A percentile compares a stretch with the other conserved stretches of the same genome.
Conservation (phyloP, 2,797 vertebrate species). For the Psittacula derbiana region DNA sequence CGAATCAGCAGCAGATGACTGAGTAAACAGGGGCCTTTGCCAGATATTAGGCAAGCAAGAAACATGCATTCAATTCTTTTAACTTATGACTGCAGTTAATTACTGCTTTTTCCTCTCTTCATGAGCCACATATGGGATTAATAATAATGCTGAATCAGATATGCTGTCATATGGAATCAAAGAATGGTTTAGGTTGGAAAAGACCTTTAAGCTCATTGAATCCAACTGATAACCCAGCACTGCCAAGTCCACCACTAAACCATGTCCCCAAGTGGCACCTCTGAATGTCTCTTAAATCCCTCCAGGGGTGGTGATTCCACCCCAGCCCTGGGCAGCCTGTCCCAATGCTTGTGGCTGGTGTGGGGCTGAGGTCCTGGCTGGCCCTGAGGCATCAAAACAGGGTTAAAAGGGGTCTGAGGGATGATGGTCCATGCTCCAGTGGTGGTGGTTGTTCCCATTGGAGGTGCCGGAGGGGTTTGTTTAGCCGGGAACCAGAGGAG, state of each 20-base stretch:
- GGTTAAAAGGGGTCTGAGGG: neutral
- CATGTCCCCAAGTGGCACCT: neutral
- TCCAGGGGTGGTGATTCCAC: neutral
- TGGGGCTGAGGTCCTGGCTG: neutral
- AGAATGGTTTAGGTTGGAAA: neutral
- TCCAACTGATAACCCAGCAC: neutral
- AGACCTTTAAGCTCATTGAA: neutral
- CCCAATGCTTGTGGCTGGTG: neutral
- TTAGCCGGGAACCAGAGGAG: neutral
- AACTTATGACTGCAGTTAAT: constrained; percentile 37
- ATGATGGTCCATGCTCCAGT: neutral
- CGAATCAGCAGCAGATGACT: neutral
- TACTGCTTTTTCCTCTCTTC: constrained; percentile 50
- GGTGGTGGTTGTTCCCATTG: fast-evolving
- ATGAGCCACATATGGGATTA: constrained; percentile 62
- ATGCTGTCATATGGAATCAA: neutral
- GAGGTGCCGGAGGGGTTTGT: neutral
- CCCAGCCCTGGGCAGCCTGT: neutral
- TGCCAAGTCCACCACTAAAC: neutral
- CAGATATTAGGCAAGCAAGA: constrained; percentile 39
- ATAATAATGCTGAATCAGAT: constrained; percentile 45
- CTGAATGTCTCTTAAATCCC: neutral
- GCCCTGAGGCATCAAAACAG: fast-evolving
- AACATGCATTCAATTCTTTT: neutral
- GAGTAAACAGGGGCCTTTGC: neutral